phyloP scores from a whole-genome alignment of 2,113 vertebrate species.

The Centropristis striata region DNA sequence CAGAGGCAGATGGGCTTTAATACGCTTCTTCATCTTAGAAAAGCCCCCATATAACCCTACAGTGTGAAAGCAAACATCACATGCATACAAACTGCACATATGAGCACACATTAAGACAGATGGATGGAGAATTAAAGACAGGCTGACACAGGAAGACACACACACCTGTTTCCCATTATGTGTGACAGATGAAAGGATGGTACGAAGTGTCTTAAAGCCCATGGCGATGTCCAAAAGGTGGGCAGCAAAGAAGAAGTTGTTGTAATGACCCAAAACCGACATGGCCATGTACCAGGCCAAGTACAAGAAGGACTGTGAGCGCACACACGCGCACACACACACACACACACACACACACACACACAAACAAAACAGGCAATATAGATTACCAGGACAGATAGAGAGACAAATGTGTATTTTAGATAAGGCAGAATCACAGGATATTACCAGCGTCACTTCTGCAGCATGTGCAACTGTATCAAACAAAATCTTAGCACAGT shows the following conservation, averaged over 20 bases:
- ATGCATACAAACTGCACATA: constrained; percentile 5
- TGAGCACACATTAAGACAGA: constrained; percentile 50
- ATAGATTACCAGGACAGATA: constrained; percentile 56
- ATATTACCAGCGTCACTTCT: constrained; percentile 62
- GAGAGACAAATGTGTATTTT: constrained; percentile 54
- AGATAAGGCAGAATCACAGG: constrained; percentile 76
- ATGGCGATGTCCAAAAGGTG: constrained; percentile 84
- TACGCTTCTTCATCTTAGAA: constrained; percentile 24
- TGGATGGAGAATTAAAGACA: constrained; percentile 24
- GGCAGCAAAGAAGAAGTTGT: constrained; percentile 83
- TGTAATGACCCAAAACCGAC: constrained; percentile 80
- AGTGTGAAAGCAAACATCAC: constrained; percentile 47
- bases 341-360: constrained; percentile 33
- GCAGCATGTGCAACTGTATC: constrained; percentile 28
- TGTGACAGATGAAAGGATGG: constrained; percentile 82
- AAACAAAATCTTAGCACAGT: constrained; percentile 9
- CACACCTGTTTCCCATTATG: constrained; percentile 81
- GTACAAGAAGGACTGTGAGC: constrained; percentile 77
- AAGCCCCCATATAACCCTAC: constrained; percentile 28
- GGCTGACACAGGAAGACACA: background rate
- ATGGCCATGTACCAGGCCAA: constrained; percentile 80
- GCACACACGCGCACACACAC: constrained; percentile 21
- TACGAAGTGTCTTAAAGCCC: constrained; percentile 82
- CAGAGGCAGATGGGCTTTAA: constrained; percentile 51
- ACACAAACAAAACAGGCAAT: constrained; percentile 40